A percentile compares a stretch with the other conserved stretches of the same genome.
These are phyloP conservation scores for Pseudopipra pipra DNA, from an alignment of 2,113 vertebrate species.

Conservation along the genomic window DNA sequence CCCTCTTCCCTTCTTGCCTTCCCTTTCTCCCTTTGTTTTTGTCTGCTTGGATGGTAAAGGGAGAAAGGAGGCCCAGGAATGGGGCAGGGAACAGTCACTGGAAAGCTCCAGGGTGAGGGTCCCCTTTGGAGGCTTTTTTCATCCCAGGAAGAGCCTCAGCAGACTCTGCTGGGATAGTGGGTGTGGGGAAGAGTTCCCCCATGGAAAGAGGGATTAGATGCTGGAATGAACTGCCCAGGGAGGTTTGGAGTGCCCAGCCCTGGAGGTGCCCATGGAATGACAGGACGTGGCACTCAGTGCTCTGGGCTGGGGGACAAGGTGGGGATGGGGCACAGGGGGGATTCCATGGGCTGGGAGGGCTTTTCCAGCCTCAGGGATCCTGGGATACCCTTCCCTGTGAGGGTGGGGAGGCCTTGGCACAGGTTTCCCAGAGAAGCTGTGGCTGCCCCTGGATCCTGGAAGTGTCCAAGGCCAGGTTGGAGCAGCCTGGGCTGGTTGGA, in stretches of 20 bases:
- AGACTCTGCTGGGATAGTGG: background rate
- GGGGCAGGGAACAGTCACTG: background rate
- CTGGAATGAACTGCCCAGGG: background rate
- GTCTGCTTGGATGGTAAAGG: background rate
- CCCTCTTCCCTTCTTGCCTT: background rate
- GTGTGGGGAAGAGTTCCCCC: background rate
- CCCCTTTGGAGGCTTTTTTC: background rate
- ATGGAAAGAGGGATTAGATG: fast-evolving
- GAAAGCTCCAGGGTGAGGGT: background rate
- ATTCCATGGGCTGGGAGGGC: fast-evolving
- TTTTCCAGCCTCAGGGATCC: background rate
- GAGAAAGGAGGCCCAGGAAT: background rate
- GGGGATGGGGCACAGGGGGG: fast-evolving
- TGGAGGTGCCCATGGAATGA: background rate
- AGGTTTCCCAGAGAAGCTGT: background rate
- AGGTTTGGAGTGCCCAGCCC: background rate
- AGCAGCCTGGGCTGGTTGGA: fast-evolving
- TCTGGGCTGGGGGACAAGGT: too few species aligned
- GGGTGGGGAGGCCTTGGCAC: fast-evolving
- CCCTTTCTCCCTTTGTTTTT: background rate
- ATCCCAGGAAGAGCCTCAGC: background rate
- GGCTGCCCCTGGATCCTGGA: background rate
- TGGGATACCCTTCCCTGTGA: background rate
- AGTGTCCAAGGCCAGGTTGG: fast-evolving
- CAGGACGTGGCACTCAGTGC: background rate